These are phyloP conservation scores for Mugil cephalus DNA, from an alignment of 2,113 vertebrate genomes.

Conservation along the genomic window DNA sequence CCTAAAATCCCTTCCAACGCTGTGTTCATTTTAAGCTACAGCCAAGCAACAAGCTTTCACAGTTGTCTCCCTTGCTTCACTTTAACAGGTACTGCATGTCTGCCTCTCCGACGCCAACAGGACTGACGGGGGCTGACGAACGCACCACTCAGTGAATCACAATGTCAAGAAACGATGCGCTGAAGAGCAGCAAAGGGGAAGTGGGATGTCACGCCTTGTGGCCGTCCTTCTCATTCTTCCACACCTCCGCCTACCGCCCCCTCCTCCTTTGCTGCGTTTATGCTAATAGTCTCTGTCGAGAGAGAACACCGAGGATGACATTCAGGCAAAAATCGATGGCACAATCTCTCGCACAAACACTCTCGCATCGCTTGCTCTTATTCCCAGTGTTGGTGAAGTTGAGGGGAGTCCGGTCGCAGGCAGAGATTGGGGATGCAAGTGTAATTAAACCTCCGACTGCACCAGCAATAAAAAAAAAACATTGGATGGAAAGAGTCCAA, in stretches of 20 bases:
- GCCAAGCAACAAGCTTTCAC: constrained; percentile 73
- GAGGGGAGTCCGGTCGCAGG: constrained; percentile 35
- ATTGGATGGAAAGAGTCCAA: constrained; percentile 63
- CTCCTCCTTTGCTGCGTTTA: constrained; percentile 44
- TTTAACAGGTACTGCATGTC: constrained; percentile 76
- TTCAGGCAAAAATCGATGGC: constrained; percentile 60
- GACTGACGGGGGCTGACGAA: constrained; percentile 65
- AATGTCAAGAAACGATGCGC: constrained; percentile 66
- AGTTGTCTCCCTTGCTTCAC: constrained; percentile 72
- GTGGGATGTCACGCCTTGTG: constrained; percentile 68
- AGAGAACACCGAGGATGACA: constrained; percentile 51
- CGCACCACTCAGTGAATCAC: constrained; percentile 62
- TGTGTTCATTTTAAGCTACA: constrained; percentile 66
- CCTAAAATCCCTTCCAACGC: constrained; percentile 73
- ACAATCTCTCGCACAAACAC: constrained; percentile 45
- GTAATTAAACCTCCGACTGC: constrained; percentile 69
- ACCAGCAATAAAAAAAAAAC: constrained; percentile 40
- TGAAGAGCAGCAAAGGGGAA: constrained; percentile 60
- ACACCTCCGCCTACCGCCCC: constrained; percentile 12
- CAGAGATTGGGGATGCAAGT: constrained; percentile 55
- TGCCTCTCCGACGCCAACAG: constrained; percentile 50
- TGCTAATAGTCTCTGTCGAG: constrained; percentile 65
- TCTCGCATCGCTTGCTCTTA: constrained; percentile 16
- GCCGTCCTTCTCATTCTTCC: constrained; percentile 64
- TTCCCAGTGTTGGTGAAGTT: background rate